Evolutionary conservation across 2,888 invertebrate species (phyloP).

Genomic region (Hemaris fuciformis): DNA sequence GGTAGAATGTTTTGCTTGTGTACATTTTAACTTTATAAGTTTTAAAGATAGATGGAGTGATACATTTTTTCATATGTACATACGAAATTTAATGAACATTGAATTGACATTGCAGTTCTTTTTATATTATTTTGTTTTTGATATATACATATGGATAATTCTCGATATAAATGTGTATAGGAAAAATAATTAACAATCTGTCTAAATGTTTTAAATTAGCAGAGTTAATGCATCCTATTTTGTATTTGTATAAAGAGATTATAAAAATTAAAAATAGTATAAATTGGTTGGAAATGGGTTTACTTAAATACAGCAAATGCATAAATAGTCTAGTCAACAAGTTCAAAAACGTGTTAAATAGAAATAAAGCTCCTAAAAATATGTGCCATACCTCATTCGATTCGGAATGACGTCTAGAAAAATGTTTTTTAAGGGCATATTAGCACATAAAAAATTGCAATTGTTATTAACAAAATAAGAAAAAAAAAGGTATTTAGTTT

Average conservation of each 20-base stretch:
- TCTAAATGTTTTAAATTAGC: neutral
- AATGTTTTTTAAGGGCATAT: too few species aligned
- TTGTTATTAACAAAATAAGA: too few species aligned
- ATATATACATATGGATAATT: neutral
- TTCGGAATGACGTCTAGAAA: too few species aligned
- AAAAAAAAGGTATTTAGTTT: too few species aligned
- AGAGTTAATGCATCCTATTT: neutral
- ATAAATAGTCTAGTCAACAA: too few species aligned
- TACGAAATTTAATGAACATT: slow-evolving; percentile 1
- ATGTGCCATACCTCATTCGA: too few species aligned
- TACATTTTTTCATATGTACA: neutral
- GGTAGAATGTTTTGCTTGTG: slow-evolving; percentile 33
- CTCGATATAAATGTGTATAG: neutral
- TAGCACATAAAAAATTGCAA: too few species aligned
- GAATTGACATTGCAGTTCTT: neutral
- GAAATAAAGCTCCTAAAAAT: too few species aligned
- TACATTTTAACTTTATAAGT: slow-evolving; percentile 12
- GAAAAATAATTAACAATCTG: neutral
- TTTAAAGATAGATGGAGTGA: neutral
- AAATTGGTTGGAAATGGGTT: slow-evolving; percentile 28
- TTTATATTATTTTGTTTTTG: neutral
- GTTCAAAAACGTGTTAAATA: too few species aligned
- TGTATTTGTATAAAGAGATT: neutral
- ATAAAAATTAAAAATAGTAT: slow-evolving; percentile 25
- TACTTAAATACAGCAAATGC: slow-evolving; percentile 11